Percentiles rank a stretch among this genome's conserved stretches.
Conservation (phyloP, 2,888 invertebrate species). For the Fragum fragum region DNA sequence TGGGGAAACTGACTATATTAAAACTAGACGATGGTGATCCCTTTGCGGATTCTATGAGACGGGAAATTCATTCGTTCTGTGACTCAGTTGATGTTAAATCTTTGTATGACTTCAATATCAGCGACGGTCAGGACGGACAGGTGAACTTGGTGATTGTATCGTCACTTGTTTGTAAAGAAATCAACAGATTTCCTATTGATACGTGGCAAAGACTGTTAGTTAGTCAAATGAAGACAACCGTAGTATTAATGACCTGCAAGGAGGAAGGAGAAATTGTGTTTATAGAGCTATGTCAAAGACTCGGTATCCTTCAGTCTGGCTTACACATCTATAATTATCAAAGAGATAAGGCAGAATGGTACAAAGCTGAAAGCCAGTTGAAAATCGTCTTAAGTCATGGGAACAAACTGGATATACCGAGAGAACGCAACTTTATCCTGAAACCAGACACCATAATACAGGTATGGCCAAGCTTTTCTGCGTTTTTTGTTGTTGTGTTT, state of each 20-base stretch:
- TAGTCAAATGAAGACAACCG: background rate
- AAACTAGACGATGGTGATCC: constrained; percentile 13
- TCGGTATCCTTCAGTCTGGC: background rate
- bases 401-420: background rate
- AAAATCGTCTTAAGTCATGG: constrained; percentile 2
- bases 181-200: background rate
- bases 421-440: background rate
- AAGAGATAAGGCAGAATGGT: constrained; percentile 3
- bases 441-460: background rate
- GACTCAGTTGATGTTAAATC: constrained; percentile 3
- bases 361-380: background rate
- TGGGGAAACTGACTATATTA: background rate
- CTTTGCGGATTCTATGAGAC: background rate
- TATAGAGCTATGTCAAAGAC: background rate
- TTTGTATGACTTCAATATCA: background rate
- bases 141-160: constrained; percentile 15
- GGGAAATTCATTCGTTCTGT: background rate
- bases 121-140: background rate
- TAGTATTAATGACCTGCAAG: background rate
- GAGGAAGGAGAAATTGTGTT: background rate
- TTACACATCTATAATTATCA: background rate
- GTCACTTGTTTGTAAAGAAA: constrained; percentile 16
- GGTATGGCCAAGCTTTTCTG: background rate
- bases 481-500: too few relatives aligned
- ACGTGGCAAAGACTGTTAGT: background rate